phyloP scores from a whole-genome alignment of 2,888 invertebrate genomes.

The Pachycephus smyrnensis region DNA sequence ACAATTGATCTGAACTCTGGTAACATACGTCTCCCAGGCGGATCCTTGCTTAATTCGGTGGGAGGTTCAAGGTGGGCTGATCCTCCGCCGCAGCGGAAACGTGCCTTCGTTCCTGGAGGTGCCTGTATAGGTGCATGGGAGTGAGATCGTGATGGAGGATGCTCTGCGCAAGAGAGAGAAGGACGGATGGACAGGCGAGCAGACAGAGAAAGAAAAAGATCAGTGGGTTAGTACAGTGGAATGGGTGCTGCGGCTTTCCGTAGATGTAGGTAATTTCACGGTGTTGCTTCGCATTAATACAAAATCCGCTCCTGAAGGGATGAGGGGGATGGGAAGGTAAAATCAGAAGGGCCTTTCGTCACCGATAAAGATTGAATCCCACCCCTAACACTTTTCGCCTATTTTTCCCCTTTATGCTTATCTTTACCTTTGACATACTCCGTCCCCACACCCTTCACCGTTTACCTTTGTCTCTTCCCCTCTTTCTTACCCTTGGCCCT shows the following conservation, averaged over 20 bases:
- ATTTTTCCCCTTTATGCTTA: neutral
- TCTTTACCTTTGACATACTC: too few relatives aligned
- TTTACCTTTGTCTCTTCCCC: neutral
- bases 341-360: constrained; percentile 30
- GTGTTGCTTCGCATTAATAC: constrained; percentile 57
- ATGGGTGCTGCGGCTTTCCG: constrained; percentile 10
- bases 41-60: constrained; percentile 13
- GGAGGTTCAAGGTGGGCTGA: neutral
- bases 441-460: neutral
- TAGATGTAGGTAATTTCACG: constrained; percentile 57
- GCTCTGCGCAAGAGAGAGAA: constrained; percentile 7
- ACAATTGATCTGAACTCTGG: too few relatives aligned
- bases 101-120: too few relatives aligned
- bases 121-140: neutral
- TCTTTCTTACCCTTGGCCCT: neutral
- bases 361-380: constrained; percentile 33
- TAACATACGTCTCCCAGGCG: constrained; percentile 3
- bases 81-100: too few relatives aligned
- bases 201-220: neutral
- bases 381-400: constrained; percentile 6
- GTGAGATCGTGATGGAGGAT: neutral
- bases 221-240: neutral
- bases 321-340: neutral
- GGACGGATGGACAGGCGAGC: constrained; percentile 25
- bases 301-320: constrained; percentile 23